Percentiles rank a stretch among this genome's conserved stretches.
phyloP scores from a whole-genome alignment of 2,888 invertebrate species.

The Steromphala cineraria region DNA sequence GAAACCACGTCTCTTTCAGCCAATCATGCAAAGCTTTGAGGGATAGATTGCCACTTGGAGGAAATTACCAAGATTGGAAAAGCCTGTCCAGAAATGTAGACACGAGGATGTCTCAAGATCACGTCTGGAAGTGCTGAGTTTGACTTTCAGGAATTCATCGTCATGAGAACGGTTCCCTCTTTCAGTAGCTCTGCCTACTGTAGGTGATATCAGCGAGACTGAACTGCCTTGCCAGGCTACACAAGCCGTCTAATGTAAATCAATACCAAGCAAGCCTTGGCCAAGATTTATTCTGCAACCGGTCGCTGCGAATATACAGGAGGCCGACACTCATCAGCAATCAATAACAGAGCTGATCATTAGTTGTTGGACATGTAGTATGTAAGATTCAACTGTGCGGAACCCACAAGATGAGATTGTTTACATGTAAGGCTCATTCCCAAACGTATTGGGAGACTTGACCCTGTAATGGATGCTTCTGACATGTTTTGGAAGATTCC shows the following conservation, averaged over 20 bases:
- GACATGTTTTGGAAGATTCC: no score
- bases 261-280: not conserved
- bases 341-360: not conserved
- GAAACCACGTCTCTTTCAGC: not conserved
- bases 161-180: no score
- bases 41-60: not conserved
- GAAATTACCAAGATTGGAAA: not conserved
- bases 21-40: conserved; percentile 6
- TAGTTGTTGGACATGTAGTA: not conserved
- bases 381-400: no score
- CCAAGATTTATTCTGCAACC: conserved; percentile 3
- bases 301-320: not conserved
- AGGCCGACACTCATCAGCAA: not conserved
- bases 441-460: no score
- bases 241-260: not conserved
- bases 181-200: no score
- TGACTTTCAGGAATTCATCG: no score
- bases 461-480: no score
- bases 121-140: no score
- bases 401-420: no score
- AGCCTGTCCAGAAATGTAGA: not conserved
- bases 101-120: not conserved
- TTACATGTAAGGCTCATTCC: no score
- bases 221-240: not conserved
- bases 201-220: no score